Evolutionary conservation across 2,888 invertebrate species (phyloP), one percentile per base, ranked within the genome.

Genomic region (Cyrtodaria siliqua): DNA sequence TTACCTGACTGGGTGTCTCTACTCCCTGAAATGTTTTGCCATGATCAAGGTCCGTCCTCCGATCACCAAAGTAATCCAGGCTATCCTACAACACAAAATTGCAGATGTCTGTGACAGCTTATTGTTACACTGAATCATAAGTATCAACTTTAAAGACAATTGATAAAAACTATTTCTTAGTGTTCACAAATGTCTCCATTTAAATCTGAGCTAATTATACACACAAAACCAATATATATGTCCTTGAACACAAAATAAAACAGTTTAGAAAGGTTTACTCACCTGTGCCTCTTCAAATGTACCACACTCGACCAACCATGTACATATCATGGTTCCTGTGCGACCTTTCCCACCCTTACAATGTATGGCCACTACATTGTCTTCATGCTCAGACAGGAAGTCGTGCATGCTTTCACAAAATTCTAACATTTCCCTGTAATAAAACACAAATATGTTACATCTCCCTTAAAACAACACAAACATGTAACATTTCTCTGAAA

Each of bases 321-420:
- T 91, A 85, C 94, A 94, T 60, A 94, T 93, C 93, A 94, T 93
- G 24, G 94, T 94, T 6, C 94, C 94, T 3, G 94, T 94, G 20
- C 94, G 90, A 1, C 94, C 94, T 86, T 94, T 94, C 1, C 94
- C 94, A 12, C 94, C 94, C 86, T 94, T 94, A 86, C 94, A 94
- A 84, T 94, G 94, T 14, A 94, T 93, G 18, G 94, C 94, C 23
- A 94, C 93, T 2, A 94, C 91, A 85, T 94, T 94, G 12, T 87
- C 70, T 9, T 90, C 88, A 79, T 94, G 91, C 18, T 86, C 85
- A 16, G 88, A 87, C 84, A 94, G 86, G 93, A 93, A 94, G 26
- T 88, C 82, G 42, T 90, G 86, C 12, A 93, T 93, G 84, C 91
- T 91, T 38, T 91, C 82, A 52, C 92, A 92, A 86, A 94, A 94